These are phyloP conservation scores for Camponotus pennsylvanicus DNA, from an alignment of 1,140 invertebrate species.

Conservation along the genomic window DNA sequence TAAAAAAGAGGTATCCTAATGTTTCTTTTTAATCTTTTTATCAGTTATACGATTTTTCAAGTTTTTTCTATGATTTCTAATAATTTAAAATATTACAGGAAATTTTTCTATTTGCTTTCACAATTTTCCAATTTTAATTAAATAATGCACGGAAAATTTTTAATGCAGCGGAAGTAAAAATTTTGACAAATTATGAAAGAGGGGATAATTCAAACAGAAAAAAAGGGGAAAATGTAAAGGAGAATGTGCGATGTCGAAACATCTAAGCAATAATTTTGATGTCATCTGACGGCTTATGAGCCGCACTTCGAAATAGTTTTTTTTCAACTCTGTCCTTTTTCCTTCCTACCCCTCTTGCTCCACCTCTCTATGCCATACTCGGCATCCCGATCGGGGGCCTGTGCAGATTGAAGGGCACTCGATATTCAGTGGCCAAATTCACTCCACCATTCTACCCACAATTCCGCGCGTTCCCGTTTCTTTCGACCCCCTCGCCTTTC, in stretches of 20 bases:
- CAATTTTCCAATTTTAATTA: neutral
- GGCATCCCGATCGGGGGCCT: neutral
- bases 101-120: neutral
- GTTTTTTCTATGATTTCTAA: neutral
- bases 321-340: too few relatives aligned
- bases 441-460: constrained; percentile 67
- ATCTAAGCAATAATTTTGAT: neutral
- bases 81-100: neutral
- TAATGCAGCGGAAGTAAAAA: neutral
- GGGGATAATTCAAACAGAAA: neutral
- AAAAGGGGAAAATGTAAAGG: neutral
- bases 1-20: too few relatives aligned
- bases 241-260: neutral
- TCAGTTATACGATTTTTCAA: neutral
- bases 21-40: too few relatives aligned
- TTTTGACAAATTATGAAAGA: neutral
- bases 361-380: neutral
- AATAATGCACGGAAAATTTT: neutral
- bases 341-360: neutral
- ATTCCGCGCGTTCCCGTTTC: constrained; percentile 62
- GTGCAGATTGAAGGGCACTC: constrained; percentile 75
- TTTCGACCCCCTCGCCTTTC: constrained; percentile 67
- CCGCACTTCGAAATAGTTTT: too few relatives aligned
- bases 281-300: too few relatives aligned
- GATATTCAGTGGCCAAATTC: constrained; percentile 77